phyloP scores from a whole-genome alignment of 2,888 invertebrate genomes.

The Yponomeuta evonymella region DNA sequence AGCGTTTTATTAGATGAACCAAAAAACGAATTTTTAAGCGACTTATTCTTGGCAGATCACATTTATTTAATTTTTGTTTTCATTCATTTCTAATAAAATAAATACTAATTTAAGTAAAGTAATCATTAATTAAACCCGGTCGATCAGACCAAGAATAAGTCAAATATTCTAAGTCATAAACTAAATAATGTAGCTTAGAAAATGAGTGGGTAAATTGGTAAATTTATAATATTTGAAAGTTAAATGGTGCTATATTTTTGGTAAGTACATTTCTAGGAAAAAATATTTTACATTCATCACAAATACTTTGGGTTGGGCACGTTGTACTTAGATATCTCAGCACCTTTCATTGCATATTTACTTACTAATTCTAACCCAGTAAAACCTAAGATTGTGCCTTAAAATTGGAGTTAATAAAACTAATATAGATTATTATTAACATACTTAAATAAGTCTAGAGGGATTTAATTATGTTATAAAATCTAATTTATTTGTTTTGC shows the following conservation, averaged over 20 bases:
- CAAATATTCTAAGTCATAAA: conserved; percentile 4
- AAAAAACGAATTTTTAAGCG: neutral
- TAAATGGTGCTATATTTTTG: conserved; percentile 4
- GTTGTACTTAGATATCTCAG: neutral
- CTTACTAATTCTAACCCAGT: neutral
- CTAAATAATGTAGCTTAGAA: neutral
- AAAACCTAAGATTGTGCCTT: conserved; percentile 9
- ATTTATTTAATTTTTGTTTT: neutral
- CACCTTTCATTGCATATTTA: neutral
- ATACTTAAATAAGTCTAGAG: neutral
- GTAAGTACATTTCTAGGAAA: neutral
- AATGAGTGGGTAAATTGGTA: conserved; percentile 1
- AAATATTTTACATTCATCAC: too few species aligned
- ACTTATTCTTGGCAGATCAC: conserved; percentile 4
- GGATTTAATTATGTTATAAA: neutral
- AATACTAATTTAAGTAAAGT: neutral
- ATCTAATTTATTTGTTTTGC: neutral
- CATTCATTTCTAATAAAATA: too few species aligned
- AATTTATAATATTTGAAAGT: neutral
- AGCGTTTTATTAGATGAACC: conserved; percentile 41
- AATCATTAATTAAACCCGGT: neutral
- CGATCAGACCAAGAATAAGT: neutral
- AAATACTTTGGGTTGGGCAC: neutral
- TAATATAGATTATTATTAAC: neutral
- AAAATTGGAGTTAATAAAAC: neutral